Conservation (phyloP, 2,888 invertebrate species). For the Drosophila conformis region DNA sequence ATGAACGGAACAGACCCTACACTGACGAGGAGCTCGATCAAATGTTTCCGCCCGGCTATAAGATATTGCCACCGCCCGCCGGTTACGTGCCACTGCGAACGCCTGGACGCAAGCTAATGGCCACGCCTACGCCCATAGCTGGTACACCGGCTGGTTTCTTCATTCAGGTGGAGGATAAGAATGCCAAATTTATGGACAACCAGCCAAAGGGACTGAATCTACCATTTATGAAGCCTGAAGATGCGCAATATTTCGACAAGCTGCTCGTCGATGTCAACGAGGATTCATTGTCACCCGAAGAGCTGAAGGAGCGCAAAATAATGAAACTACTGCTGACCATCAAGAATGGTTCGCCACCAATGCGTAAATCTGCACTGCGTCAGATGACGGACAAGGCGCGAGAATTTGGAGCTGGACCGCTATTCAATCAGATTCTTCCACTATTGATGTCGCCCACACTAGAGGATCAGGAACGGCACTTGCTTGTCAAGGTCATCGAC, state of each 20-base stretch:
- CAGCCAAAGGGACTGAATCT: conserved; percentile 98
- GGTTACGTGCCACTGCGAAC: conserved; percentile 98
- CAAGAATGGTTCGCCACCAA: conserved; percentile 99
- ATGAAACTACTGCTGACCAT: conserved; percentile 99
- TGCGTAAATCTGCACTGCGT: conserved; percentile 98
- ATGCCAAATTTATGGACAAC: conserved; percentile 95
- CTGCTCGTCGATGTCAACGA: conserved; percentile 99
- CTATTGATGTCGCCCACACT: conserved; percentile 99
- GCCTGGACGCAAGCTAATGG: conserved; percentile 98
- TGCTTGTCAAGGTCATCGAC: conserved; percentile 99
- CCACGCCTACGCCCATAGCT: conserved; percentile 98
- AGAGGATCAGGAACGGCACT: conserved; percentile 99
- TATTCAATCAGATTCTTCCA: conserved; percentile 99
- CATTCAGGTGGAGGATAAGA: conserved; percentile 95
- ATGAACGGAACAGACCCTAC: conserved; percentile 97
- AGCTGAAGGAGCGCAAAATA: conserved; percentile 99
- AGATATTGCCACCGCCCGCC: conserved; percentile 97
- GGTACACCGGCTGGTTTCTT: conserved; percentile 97
- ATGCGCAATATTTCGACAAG: conserved; percentile 99
- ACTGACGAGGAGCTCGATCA: conserved; percentile 98
- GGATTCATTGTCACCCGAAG: conserved; percentile 96
- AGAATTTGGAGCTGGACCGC: conserved; percentile 98
- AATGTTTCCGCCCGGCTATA: conserved; percentile 99
- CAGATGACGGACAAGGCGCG: conserved; percentile 99
- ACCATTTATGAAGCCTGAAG: conserved; percentile 99